Conservation (phyloP, 1,140 invertebrate genomes). For the Triops longicaudatus region DNA sequence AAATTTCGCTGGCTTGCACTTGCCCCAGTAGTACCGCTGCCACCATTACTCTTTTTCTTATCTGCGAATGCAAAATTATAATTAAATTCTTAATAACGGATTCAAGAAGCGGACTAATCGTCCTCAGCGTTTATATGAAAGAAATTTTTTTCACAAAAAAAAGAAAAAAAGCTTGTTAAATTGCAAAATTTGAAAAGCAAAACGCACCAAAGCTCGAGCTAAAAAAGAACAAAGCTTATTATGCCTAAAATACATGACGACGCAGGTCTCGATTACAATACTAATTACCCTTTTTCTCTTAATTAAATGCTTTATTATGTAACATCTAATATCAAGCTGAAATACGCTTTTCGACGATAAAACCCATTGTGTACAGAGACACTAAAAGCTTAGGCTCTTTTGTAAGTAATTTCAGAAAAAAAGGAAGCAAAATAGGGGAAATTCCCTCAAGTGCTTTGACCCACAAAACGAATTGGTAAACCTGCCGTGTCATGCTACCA, state of each 20-base stretch:
- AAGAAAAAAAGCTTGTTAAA: neutral
- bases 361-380: neutral
- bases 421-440: neutral
- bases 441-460: neutral
- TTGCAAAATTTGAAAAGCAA: no score
- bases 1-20: constrained; percentile 59
- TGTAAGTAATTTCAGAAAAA: neutral
- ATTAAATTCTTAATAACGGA: neutral
- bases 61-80: constrained; percentile 17
- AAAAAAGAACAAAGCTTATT: no score
- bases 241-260: no score
- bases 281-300: neutral
- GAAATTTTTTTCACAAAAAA: no score
- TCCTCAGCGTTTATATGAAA: neutral
- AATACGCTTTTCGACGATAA: neutral
- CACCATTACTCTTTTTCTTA: constrained; percentile 27
- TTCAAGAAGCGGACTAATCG: neutral
- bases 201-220: no score
- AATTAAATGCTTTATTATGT: neutral
- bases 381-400: neutral
- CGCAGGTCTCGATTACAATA: no score
- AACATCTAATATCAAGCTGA: neutral
- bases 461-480: neutral
- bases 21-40: constrained; percentile 37
- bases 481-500: neutral